These are phyloP conservation scores for Engystomops pustulosus DNA, from an alignment of 2,113 vertebrate species.

Conservation along the genomic window DNA sequence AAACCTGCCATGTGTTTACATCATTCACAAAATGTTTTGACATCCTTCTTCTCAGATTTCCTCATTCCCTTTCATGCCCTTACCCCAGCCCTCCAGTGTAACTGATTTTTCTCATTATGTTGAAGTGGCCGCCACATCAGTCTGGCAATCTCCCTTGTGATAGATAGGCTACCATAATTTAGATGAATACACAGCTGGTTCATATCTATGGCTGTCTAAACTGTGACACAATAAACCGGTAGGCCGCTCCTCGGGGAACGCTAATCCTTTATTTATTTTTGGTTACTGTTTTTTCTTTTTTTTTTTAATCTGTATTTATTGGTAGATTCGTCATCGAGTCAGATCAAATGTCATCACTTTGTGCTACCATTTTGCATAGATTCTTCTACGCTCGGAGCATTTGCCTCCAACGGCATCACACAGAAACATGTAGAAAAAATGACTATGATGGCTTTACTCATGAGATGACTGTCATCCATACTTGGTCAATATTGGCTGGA, in stretches of 20 bases:
- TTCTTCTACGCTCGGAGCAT: background rate
- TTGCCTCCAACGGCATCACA: background rate
- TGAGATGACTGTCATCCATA: too few relatives aligned
- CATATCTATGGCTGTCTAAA: slow-evolving; percentile 43
- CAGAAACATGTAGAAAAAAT: background rate
- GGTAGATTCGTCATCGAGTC: slow-evolving; percentile 22
- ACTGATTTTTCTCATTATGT: slow-evolving; percentile 52
- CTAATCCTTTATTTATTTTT: slow-evolving; percentile 31
- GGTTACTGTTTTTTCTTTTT: background rate
- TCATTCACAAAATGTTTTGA: slow-evolving; percentile 57
- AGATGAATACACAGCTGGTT: slow-evolving; percentile 55
- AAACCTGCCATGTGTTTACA: slow-evolving; percentile 53
- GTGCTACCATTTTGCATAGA: background rate
- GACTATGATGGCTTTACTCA: too few relatives aligned
- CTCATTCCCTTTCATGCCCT: slow-evolving; percentile 43
- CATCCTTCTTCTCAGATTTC: slow-evolving; percentile 55
- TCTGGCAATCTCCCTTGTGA: slow-evolving; percentile 47
- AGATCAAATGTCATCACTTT: slow-evolving; percentile 2
- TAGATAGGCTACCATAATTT: slow-evolving; percentile 51
- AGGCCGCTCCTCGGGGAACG: background rate
- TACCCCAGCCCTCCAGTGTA: slow-evolving; percentile 3
- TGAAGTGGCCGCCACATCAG: slow-evolving; percentile 40
- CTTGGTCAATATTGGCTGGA: too few relatives aligned
- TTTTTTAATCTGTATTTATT: background rate
- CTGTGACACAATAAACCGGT: slow-evolving; percentile 25